These are phyloP conservation scores for Sandelia bainsii DNA, from an alignment of 2,797 vertebrate species.

Conservation along the genomic window DNA sequence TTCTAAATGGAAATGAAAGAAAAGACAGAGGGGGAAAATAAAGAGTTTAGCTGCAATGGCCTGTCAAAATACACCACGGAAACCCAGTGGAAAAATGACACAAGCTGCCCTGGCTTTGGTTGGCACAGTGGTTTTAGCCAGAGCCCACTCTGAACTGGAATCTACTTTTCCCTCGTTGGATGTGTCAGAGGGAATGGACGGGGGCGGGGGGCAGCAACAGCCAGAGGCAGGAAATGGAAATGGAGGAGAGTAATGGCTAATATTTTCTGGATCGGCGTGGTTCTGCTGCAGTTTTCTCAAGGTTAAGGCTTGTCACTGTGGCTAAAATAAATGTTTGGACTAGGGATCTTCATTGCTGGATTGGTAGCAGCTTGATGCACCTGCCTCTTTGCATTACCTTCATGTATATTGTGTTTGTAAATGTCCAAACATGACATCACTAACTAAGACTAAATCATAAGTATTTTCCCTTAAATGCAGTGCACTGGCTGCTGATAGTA, in stretches of 20 bases:
- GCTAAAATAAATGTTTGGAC: constrained; percentile 35
- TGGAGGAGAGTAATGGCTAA: constrained; percentile 53
- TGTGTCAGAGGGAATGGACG: constrained; percentile 20
- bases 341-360: constrained; percentile 7
- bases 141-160: constrained; percentile 70
- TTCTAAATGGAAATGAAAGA: constrained; percentile 60
- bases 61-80: constrained; percentile 77
- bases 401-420: background rate
- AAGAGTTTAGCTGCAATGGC: constrained; percentile 64
- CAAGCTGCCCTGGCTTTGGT: constrained; percentile 67
- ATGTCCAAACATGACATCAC: constrained; percentile 38
- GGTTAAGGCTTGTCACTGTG: constrained; percentile 25
- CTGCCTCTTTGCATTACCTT: constrained; percentile 26
- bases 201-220: background rate
- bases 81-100: constrained; percentile 78
- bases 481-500: constrained; percentile 24
- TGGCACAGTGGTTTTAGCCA: constrained; percentile 73
- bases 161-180: constrained; percentile 60
- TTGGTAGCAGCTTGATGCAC: constrained; percentile 13
- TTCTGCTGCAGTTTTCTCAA: constrained; percentile 22
- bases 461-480: constrained; percentile 19
- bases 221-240: constrained; percentile 58
- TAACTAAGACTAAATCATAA: constrained; percentile 22
- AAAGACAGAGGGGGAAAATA: constrained; percentile 17
- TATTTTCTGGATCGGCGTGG: constrained; percentile 31